Conservation (phyloP, 1,140 invertebrate genomes). For the Cotesia chilonis region DNA sequence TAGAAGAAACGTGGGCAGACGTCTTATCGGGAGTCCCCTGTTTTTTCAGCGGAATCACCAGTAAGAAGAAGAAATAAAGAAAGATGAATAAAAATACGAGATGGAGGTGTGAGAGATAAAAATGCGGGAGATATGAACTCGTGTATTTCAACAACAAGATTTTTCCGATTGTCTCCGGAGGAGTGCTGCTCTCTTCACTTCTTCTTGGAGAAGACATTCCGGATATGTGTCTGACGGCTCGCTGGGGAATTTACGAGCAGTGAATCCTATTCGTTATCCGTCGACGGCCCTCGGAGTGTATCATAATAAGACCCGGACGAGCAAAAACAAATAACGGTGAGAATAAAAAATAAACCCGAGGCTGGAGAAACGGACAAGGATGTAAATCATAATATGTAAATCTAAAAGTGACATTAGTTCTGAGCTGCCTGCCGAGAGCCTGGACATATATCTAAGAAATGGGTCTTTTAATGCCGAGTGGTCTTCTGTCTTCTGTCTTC, state of each 20-base stretch:
- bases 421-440: slow-evolving; percentile 46
- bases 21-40: slow-evolving; percentile 44
- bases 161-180: slow-evolving; percentile 4
- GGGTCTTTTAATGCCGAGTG: too few species aligned
- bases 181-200: too few species aligned
- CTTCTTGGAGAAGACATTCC: neutral
- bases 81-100: neutral
- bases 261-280: too few species aligned
- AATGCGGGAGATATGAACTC: slow-evolving; percentile 19
- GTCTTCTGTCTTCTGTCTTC: neutral
- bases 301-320: neutral
- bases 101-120: slow-evolving; percentile 3
- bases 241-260: too few species aligned
- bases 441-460: too few species aligned
- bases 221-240: slow-evolving; percentile 7
- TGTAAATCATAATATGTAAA: slow-evolving; percentile 65
- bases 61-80: slow-evolving; percentile 11
- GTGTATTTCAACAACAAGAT: slow-evolving; percentile 9
- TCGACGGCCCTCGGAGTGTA: neutral
- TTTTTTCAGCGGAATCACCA: slow-evolving; percentile 31
- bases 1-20: slow-evolving; percentile 51
- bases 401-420: slow-evolving; percentile 49
- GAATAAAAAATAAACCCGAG: slow-evolving; percentile 29
- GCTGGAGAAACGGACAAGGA: slow-evolving; percentile 52
- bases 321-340: slow-evolving; percentile 28